Conservation (phyloP, 2,113 vertebrate genomes). For the Columba livia region DNA sequence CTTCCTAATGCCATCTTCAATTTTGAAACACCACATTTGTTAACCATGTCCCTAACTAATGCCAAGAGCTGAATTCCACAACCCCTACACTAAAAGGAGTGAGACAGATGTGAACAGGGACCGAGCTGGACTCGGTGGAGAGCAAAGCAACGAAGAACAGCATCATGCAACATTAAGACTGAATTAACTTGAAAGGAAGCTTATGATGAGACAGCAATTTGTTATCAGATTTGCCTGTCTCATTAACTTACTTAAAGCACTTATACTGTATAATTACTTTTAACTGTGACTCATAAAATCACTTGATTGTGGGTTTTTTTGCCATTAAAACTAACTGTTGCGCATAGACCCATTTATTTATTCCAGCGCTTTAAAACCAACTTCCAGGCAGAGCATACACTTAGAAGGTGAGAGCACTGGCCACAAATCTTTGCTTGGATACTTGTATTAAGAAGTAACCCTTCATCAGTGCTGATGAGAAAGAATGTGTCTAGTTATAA, state of each 20-base stretch:
- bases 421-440: background rate
- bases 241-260: constrained; percentile 12
- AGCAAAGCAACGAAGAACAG: background rate
- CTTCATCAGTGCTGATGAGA: background rate
- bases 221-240: background rate
- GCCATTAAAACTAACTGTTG: constrained; percentile 22
- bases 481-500: background rate
- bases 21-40: background rate
- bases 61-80: background rate
- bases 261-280: constrained; percentile 37
- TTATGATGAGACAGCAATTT: background rate
- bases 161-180: background rate
- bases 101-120: background rate
- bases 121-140: background rate
- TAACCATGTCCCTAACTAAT: background rate
- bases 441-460: background rate
- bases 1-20: background rate
- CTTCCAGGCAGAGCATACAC: background rate
- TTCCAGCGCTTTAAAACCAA: background rate
- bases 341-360: background rate
- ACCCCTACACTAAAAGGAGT: background rate
- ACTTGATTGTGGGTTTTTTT: constrained; percentile 1
- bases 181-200: background rate
- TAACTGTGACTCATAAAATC: constrained; percentile 25
- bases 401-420: background rate